A percentile compares a stretch with the other conserved stretches of the same genome.
Conservation (phyloP, 2,113 vertebrate genomes). For the Morone saxatilis region DNA sequence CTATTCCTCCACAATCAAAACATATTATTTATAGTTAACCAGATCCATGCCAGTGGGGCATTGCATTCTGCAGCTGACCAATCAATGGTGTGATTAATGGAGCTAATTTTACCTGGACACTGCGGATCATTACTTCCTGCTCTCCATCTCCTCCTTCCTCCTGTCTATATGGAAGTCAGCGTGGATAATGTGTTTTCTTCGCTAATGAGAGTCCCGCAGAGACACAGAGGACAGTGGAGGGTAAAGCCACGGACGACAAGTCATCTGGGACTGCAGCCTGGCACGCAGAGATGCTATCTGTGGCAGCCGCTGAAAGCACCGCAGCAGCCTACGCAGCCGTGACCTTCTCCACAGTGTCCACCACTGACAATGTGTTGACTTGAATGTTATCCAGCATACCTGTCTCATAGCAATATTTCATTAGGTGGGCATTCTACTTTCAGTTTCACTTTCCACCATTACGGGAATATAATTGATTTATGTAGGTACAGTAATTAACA, state of each 20-base stretch:
- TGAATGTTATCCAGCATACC: conserved; percentile 31
- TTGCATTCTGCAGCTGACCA: conserved; percentile 56
- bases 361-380: conserved; percentile 33
- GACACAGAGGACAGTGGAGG: conserved; percentile 66
- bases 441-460: neutral
- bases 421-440: conserved; percentile 4
- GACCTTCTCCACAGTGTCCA: conserved; percentile 44
- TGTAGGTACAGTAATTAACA: neutral
- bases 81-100: conserved; percentile 85
- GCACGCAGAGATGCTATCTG: conserved; percentile 50
- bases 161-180: conserved; percentile 41
- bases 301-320: conserved; percentile 26
- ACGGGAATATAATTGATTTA: neutral
- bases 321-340: neutral
- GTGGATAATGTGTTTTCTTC: conserved; percentile 66
- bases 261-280: conserved; percentile 44
- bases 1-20: conserved; percentile 44
- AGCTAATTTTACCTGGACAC: conserved; percentile 81
- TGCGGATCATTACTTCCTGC: conserved; percentile 78
- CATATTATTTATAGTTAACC: conserved; percentile 61
- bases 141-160: conserved; percentile 58
- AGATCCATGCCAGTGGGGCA: conserved; percentile 22
- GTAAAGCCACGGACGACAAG: conserved; percentile 33
- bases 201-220: conserved; percentile 70
- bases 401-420: conserved; percentile 36